A percentile compares a stretch with the other conserved stretches of the same genome.
Evolutionary conservation across 1,140 invertebrate species (phyloP).

Genomic region (Drosophila ananassae): DNA sequence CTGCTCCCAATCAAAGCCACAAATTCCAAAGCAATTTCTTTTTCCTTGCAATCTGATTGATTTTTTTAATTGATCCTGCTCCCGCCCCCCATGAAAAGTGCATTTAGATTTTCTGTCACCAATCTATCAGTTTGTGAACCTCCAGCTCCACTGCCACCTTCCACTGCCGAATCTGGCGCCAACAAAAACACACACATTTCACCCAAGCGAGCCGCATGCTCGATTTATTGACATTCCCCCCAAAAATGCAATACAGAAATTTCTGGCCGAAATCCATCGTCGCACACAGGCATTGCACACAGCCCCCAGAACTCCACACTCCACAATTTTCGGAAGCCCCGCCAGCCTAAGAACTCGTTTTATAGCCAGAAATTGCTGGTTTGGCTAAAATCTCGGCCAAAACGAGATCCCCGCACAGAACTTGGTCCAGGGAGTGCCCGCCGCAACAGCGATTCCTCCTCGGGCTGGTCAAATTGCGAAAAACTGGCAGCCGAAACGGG

Average conservation of each 20-base stretch:
- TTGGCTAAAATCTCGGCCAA: constrained; percentile 44
- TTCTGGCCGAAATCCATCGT: constrained; percentile 29
- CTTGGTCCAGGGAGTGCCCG: background rate
- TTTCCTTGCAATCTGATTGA: constrained; percentile 1
- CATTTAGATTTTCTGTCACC: constrained; percentile 45
- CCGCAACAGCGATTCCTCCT: constrained; percentile 22
- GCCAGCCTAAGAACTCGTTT: constrained; percentile 34
- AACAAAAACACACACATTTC: constrained; percentile 38
- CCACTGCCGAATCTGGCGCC: constrained; percentile 9
- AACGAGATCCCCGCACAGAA: constrained; percentile 23
- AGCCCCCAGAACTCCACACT: background rate
- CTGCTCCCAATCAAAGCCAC: background rate
- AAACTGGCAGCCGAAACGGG: constrained; percentile 17
- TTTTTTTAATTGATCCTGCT: constrained; percentile 27
- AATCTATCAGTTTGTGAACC: constrained; percentile 28
- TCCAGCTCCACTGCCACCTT: background rate
- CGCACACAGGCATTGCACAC: constrained; percentile 23
- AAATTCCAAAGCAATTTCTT: background rate
- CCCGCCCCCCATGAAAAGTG: constrained; percentile 10
- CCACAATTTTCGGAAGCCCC: constrained; percentile 16
- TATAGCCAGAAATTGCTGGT: constrained; percentile 35
- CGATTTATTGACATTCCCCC: constrained; percentile 50
- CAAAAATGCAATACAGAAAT: constrained; percentile 41
- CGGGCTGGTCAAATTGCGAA: constrained; percentile 22
- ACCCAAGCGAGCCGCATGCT: constrained; percentile 10